Percentiles rank a stretch among this genome's conserved stretches.
Conservation (phyloP, 1,140 invertebrate species). For the Drosophila kohkoa region DNA sequence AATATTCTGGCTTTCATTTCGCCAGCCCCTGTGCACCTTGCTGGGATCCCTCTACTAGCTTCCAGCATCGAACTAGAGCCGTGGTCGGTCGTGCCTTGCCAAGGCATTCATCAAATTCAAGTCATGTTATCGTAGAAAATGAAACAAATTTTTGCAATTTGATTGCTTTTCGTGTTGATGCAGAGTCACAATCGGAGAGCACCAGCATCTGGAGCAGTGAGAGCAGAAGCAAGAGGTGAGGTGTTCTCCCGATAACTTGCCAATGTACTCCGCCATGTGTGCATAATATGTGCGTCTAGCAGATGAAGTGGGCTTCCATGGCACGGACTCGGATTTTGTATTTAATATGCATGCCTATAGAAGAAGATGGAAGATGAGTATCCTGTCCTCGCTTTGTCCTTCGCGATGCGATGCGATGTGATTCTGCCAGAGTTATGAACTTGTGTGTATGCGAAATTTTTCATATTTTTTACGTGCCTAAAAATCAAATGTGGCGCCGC, state of each 20-base stretch:
- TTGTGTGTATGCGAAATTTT: conserved; percentile 70
- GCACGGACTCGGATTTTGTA: conserved; percentile 45
- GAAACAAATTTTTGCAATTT: conserved; percentile 84
- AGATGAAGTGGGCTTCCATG: conserved; percentile 37
- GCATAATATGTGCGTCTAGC: conserved; percentile 16
- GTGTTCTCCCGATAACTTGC: conserved; percentile 33
- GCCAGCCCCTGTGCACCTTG: conserved; percentile 16
- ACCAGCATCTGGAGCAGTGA: neutral
- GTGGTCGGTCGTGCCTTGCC: conserved; percentile 57
- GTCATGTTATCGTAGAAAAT: conserved; percentile 83
- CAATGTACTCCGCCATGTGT: conserved; percentile 41
- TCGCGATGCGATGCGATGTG: conserved; percentile 30
- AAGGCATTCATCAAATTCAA: conserved; percentile 83
- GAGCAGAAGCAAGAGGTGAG: neutral
- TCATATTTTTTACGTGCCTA: conserved; percentile 78
- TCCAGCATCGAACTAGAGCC: conserved; percentile 21
- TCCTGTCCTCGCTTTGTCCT: conserved; percentile 21
- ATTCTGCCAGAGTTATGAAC: conserved; percentile 60
- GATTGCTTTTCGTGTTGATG: conserved; percentile 82
- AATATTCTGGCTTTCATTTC: conserved; percentile 70
- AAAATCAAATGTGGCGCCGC: conserved; percentile 45
- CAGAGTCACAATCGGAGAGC: conserved; percentile 31
- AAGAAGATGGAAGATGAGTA: neutral
- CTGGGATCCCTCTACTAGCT: neutral
- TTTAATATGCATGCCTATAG: conserved; percentile 80